A percentile compares a stretch with the other conserved stretches of the same genome.
Conservation (phyloP, 2,113 vertebrate species). For the Stegastes partitus region DNA sequence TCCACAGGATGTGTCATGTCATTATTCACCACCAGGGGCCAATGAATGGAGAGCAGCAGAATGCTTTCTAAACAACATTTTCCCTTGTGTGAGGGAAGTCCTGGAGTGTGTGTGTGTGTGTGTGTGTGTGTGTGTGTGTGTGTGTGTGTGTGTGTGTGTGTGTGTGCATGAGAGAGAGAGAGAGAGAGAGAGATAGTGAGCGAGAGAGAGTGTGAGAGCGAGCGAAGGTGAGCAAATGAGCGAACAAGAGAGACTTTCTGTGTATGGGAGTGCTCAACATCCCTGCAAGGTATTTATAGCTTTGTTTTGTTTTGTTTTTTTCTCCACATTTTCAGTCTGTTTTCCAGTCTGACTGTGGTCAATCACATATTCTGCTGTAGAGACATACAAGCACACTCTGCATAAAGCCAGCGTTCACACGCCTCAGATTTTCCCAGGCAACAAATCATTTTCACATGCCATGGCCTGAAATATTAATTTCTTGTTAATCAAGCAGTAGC, state of each 20-base stretch:
- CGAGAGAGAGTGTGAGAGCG: conserved; percentile 1
- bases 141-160: conserved; percentile 16
- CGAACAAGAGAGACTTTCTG: conserved; percentile 49
- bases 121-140: neutral
- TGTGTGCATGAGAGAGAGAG: conserved; percentile 13
- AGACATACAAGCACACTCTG: conserved; percentile 18
- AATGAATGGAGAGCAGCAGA: conserved; percentile 60
- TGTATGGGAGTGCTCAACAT: conserved; percentile 65
- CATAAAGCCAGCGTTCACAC: conserved; percentile 30
- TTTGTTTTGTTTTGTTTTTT: conserved; percentile 50
- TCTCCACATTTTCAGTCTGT: conserved; percentile 29
- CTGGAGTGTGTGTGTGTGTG: conserved; percentile 20
- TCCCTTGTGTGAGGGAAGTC: conserved; percentile 54
- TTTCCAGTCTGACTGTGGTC: conserved; percentile 46
- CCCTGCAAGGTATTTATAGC: conserved; percentile 75
- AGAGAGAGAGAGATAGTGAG: neutral
- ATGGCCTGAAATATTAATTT: conserved; percentile 75
- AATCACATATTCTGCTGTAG: conserved; percentile 21
- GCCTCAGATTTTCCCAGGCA: conserved; percentile 64
- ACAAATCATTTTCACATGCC: conserved; percentile 67
- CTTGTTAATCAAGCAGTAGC: conserved; percentile 62
- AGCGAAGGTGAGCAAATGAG: conserved; percentile 66
- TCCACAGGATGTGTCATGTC: conserved; percentile 76
- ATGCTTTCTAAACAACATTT: conserved; percentile 57
- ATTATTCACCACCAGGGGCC: conserved; percentile 78